These are phyloP conservation scores for Lymantria monacha DNA, from an alignment of 2,888 invertebrate genomes.

Conservation along the genomic window DNA sequence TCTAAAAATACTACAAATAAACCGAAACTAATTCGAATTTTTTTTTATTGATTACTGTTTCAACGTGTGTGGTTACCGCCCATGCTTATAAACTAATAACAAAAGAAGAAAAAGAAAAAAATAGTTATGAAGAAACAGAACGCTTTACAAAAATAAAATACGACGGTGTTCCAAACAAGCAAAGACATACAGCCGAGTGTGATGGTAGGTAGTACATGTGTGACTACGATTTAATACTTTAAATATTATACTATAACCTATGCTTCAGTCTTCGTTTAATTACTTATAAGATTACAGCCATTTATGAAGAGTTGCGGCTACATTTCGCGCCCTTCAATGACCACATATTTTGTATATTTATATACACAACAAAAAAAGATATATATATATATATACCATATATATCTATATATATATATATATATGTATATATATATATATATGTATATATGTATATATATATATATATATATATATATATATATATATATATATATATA, in stretches of 20 bases:
- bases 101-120: no score
- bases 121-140: conserved; percentile 29
- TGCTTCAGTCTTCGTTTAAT: conserved; percentile 80
- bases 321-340: conserved; percentile 52
- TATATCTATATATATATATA: no score
- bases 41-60: conserved; percentile 18
- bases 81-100: conserved; percentile 28
- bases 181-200: conserved; percentile 53
- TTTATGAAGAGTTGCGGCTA: conserved; percentile 57
- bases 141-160: conserved; percentile 17
- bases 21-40: conserved; percentile 20
- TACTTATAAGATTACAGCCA: conserved; percentile 70
- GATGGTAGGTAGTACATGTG: conserved; percentile 59
- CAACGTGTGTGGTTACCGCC: conserved; percentile 11
- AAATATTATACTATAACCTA: conserved; percentile 76
- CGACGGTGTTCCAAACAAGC: conserved; percentile 35
- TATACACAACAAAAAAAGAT: conserved; percentile 45
- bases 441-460: no score
- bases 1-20: conserved; percentile 30
- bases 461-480: no score
- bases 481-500: no score
- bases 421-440: no score
- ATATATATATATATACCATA: no score
- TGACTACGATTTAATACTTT: conserved; percentile 68
- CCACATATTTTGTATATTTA: conserved; percentile 49